These are phyloP conservation scores for Myotis myotis DNA, from an alignment of 2,797 vertebrate species.

Conservation along the genomic window DNA sequence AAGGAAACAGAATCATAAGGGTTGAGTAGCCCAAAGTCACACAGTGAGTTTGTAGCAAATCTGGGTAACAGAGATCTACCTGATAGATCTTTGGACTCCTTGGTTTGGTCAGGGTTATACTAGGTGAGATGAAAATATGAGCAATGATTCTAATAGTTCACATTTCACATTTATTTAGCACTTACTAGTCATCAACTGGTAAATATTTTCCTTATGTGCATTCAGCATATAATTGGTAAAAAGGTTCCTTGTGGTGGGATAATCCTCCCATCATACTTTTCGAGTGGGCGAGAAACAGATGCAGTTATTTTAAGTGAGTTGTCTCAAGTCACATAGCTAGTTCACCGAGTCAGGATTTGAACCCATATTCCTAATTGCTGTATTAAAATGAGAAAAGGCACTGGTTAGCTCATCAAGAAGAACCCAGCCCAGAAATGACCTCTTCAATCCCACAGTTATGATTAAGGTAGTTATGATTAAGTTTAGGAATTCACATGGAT, in stretches of 20 bases:
- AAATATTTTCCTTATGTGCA: not conserved
- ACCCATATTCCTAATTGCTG: not conserved
- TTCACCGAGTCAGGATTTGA: not conserved
- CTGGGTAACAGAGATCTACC: not conserved
- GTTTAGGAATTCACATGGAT: slow-evolving; percentile 4
- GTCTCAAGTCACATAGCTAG: not conserved
- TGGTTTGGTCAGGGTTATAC: not conserved
- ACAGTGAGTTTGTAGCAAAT: not conserved
- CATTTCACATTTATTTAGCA: not conserved
- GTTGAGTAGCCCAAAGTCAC: slow-evolving; percentile 8
- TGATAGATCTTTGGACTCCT: not conserved
- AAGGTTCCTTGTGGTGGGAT: not conserved
- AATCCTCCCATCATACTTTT: not conserved
- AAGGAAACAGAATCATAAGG: not conserved
- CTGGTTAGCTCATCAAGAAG: not conserved
- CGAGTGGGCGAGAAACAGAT: not conserved
- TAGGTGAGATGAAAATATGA: not conserved
- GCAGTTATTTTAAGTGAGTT: not conserved
- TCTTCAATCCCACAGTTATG: not conserved
- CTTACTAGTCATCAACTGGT: not conserved
- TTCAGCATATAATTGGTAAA: not conserved
- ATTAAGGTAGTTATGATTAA: not conserved
- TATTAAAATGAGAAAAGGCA: not conserved
- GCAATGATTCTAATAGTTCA: slow-evolving; percentile 26
- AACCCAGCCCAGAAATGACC: not conserved